Base-by-base conservation (phyloP, 2,888 invertebrate genomes). In the Plagodis dolabraria region DNA sequence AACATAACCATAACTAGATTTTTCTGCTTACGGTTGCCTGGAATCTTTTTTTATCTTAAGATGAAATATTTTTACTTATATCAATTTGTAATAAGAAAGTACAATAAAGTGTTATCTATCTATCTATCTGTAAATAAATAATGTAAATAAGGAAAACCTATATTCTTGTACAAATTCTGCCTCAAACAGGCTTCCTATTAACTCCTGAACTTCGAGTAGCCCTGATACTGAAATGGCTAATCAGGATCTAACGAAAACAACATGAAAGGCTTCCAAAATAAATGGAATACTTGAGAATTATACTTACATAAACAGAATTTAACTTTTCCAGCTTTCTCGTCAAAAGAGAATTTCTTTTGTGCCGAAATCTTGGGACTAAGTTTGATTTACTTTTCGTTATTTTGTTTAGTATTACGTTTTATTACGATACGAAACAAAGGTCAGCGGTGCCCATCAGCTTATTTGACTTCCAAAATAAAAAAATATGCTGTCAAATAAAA, bases 301-400 rank as follows among this genome's bases (percentile, higher is more conserved):
- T 63, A 57, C 65, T 48, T 58, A 60, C 50, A 58, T 64, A 67
- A 70, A 68, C 65, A 63, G 58, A 63, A 67, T 66, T 63, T 59
- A 67, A 70, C 70, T 68, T 70, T 64, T 57, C 59, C 64, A 53
- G 55, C 47, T 57, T 53, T 65, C 61, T 52, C 60, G 60, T 67
- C 63, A 67, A 65, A 60, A 65, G 67, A 53, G 58, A 67, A 64
- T 64, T 62, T 63, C 63, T 64, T 65, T 67, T 68, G 63, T 61
- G 54, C 56, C 51, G 69, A 74, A 76, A 73, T 73, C 72, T 76
- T 71, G 61, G 53, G 35, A 10, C 63, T 45, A 76, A 79, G 74
- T 80, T 80, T 74, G 77, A 80, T 83, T 77, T 79, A 71, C 69
- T 77, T 77, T 76, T 58, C 48, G 67, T 64, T 65, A 66, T 72